A percentile compares a stretch with the other conserved stretches of the same genome.
Evolutionary conservation across 1,140 invertebrate genomes (phyloP).

Genomic region (Goniozus legneri): DNA sequence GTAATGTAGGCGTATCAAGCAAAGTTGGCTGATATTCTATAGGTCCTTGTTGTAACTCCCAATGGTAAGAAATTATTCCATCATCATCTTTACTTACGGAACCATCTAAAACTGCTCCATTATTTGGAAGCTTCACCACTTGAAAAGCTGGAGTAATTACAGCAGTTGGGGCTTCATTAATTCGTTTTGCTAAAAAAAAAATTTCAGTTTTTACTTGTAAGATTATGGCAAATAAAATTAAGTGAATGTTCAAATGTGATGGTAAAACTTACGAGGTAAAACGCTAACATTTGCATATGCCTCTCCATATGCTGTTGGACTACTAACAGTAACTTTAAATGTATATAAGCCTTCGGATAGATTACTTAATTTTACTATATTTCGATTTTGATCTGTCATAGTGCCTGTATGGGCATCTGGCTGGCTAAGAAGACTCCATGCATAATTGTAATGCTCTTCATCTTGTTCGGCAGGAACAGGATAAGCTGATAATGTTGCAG

Average conservation of each 20-base stretch:
- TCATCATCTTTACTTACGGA: conserved; percentile 77
- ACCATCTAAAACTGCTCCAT: conserved; percentile 85
- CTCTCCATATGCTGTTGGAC: conserved; percentile 72
- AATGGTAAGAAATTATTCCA: conserved; percentile 81
- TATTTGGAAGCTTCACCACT: conserved; percentile 84
- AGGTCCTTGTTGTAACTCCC: conserved; percentile 86
- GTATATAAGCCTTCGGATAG: conserved; percentile 82
- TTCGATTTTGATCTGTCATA: conserved; percentile 83
- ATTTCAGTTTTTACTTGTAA: not conserved
- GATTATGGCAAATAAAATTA: not conserved
- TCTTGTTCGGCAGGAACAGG: conserved; percentile 72
- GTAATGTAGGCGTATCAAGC: conserved; percentile 76
- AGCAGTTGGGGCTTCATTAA: conserved; percentile 81
- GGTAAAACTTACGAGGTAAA: conserved; percentile 63
- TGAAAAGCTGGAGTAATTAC: conserved; percentile 81
- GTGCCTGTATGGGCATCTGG: conserved; percentile 74
- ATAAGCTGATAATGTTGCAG: conserved; percentile 73
- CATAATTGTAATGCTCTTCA: conserved; percentile 78
- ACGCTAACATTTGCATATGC: conserved; percentile 90
- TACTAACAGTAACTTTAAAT: conserved; percentile 82
- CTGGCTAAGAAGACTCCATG: conserved; percentile 81
- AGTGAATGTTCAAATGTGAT: too few species aligned
- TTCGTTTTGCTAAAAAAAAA: conserved; percentile 65
- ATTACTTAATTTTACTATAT: conserved; percentile 71
- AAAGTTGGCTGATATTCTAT: conserved; percentile 79